A percentile compares a stretch with the other conserved stretches of the same genome.
Conservation (phyloP, 2,888 invertebrate species). For the Cynaeus angustus region DNA sequence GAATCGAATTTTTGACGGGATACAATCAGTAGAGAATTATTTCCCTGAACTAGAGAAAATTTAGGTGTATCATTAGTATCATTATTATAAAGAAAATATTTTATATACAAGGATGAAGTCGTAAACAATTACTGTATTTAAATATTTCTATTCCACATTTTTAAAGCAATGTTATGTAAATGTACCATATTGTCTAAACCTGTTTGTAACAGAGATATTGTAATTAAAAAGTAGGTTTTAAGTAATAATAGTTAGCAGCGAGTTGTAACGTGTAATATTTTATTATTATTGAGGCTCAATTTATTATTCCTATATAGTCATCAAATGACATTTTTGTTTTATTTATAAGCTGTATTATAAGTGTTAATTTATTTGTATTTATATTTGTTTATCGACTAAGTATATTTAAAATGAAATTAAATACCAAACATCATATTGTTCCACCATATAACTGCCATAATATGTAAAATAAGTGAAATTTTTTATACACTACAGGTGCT, state of each 20-base stretch:
- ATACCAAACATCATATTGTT: conserved; percentile 42
- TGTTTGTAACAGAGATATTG: conserved; percentile 44
- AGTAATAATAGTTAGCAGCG: conserved; percentile 41
- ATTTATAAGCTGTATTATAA: conserved; percentile 44
- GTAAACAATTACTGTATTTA: conserved; percentile 38
- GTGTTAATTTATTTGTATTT: conserved; percentile 48
- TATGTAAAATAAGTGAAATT: conserved; percentile 39
- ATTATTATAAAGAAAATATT: conserved; percentile 41
- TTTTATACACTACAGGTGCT: conserved; percentile 46
- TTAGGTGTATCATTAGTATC: conserved; percentile 28
- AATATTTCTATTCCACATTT: conserved; percentile 47
- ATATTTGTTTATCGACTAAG: conserved; percentile 32
- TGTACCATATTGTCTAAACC: conserved; percentile 41
- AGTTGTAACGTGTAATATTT: conserved; percentile 40
- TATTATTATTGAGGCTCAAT: conserved; percentile 47
- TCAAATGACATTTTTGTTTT: conserved; percentile 34
- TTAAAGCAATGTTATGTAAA: conserved; percentile 47
- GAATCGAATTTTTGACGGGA: conserved; percentile 19
- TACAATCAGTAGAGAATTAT: conserved; percentile 29
- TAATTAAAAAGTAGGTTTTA: conserved; percentile 30
- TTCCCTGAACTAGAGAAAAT: conserved; percentile 32
- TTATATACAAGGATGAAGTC: conserved; percentile 43
- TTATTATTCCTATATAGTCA: conserved; percentile 44
- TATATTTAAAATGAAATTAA: conserved; percentile 18
- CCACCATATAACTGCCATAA: conserved; percentile 45